These are phyloP conservation scores for Cataglyphis cursor DNA, from an alignment of 2,888 invertebrate genomes.

Conservation along the genomic window DNA sequence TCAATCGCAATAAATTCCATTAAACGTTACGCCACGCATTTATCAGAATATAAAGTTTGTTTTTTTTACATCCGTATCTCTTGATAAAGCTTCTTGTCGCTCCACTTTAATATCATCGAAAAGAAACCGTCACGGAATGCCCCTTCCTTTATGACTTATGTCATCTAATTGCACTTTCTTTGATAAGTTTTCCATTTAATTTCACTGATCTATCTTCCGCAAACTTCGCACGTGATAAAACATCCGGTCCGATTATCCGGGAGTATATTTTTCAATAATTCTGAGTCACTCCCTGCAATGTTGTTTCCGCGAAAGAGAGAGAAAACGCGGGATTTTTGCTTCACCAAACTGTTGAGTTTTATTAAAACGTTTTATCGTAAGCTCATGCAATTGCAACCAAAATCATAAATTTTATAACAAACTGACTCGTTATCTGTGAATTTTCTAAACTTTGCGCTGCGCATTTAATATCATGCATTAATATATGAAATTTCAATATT, in stretches of 20 bases:
- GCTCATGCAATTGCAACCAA: no score
- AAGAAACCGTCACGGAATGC: constrained; percentile 37
- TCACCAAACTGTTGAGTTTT: no score
- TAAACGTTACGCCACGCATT: constrained; percentile 61
- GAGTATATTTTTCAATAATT: no score
- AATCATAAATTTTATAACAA: no score
- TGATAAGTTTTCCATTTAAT: constrained; percentile 61
- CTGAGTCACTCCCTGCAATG: no score
- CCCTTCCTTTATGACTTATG: not conserved
- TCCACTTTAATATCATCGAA: constrained; percentile 61
- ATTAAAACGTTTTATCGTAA: no score
- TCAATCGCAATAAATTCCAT: constrained; percentile 62
- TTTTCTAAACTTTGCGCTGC: no score
- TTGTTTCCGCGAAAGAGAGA: no score
- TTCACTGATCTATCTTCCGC: constrained; percentile 62
- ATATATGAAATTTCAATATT: no score
- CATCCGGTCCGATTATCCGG: constrained; percentile 62
- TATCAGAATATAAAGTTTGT: constrained; percentile 63
- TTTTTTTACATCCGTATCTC: constrained; percentile 56
- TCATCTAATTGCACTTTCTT: constrained; percentile 41
- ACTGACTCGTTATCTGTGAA: no score
- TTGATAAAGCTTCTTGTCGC: constrained; percentile 62
- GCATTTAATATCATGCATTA: not conserved
- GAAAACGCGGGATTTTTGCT: no score
- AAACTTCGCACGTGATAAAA: constrained; percentile 50